These are phyloP conservation scores for Drosophila rhopaloa DNA, from an alignment of 1,140 invertebrate genomes.

Conservation along the genomic window DNA sequence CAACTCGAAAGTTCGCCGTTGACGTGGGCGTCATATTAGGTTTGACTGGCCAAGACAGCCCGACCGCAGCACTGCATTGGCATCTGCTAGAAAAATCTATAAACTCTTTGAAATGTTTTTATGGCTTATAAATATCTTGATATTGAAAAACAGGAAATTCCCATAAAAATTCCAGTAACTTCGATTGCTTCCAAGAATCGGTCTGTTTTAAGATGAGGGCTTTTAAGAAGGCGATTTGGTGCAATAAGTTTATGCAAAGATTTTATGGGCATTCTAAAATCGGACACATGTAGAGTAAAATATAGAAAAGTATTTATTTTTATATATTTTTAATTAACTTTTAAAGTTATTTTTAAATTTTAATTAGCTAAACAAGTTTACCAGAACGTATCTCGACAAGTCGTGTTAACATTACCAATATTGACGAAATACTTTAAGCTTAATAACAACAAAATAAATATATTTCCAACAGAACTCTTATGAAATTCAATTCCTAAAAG, in stretches of 20 bases:
- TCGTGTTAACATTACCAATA: background rate
- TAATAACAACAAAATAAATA: background rate
- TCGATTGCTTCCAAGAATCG: constrained; percentile 15
- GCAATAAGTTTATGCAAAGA: background rate
- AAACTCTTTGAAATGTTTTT: constrained; percentile 37
- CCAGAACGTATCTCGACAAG: background rate
- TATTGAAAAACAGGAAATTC: constrained; percentile 23
- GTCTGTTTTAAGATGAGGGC: background rate
- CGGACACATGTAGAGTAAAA: background rate
- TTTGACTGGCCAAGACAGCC: constrained; percentile 1
- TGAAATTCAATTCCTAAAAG: background rate
- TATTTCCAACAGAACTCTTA: background rate
- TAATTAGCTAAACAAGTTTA: too few relatives aligned
- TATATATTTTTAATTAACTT: background rate
- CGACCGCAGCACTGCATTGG: constrained; percentile 1
- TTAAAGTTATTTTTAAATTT: background rate
- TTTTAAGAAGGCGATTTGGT: background rate
- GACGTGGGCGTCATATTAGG: constrained; percentile 51
- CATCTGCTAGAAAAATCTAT: constrained; percentile 51
- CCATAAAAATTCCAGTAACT: constrained; percentile 18
- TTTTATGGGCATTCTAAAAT: background rate
- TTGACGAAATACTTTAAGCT: background rate
- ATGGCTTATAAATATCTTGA: constrained; percentile 34
- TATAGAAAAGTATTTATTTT: background rate
- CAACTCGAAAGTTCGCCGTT: constrained; percentile 30